Evolutionary conservation across 1,140 invertebrate genomes (phyloP), one percentile per base, ranked within the genome.

Genomic region (Potamilus streckersoni): DNA sequence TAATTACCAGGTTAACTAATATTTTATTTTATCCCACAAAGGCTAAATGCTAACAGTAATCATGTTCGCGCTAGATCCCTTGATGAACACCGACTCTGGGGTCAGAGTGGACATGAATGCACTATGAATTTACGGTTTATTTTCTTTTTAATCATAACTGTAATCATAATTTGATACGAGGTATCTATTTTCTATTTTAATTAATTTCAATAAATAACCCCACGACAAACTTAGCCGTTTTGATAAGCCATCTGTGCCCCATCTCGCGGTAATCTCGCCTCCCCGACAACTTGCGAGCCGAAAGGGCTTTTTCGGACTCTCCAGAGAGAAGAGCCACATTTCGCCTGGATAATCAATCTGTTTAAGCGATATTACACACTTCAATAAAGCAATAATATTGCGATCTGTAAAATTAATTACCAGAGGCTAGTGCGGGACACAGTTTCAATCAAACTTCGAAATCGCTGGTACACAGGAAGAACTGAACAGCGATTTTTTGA

Each of bases 361-460:
- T 77, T 72, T 67, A 72, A 77, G 75, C 69, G 75, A 77, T 77
- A 77, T 77, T 72, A 77, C 75, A 77, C 75, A 77, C 75, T 77
- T 58, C 69, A 77, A 72, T 77, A 71, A 71, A 67, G 75, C 75
- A 71, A 77, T 77, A 77, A 77, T 73, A 77, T 71, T 71, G 75
- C 75, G 73, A 77, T 77, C 75, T 77, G 70, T 72, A 77, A 77
- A 69, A 77, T 77, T 77, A 77, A 77, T 77, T 77, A 77, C 73
- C 75, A 72, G 69, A 65, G 69, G 64, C 75, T 59, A 71, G 64
- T 59, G 58, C 69, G 15, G 70, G 75, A 77, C 69, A 77, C 72
- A 49, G 59, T 72, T 65, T 77, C 70, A 77, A 72, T 73, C 70
- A 38, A 62, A 27, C 17, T 20, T 49, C 38, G 38, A 49, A 49